Percentiles rank a stretch among this genome's conserved stretches.
Conservation (phyloP, 2,888 invertebrate species). For the Drosophila birchii region DNA sequence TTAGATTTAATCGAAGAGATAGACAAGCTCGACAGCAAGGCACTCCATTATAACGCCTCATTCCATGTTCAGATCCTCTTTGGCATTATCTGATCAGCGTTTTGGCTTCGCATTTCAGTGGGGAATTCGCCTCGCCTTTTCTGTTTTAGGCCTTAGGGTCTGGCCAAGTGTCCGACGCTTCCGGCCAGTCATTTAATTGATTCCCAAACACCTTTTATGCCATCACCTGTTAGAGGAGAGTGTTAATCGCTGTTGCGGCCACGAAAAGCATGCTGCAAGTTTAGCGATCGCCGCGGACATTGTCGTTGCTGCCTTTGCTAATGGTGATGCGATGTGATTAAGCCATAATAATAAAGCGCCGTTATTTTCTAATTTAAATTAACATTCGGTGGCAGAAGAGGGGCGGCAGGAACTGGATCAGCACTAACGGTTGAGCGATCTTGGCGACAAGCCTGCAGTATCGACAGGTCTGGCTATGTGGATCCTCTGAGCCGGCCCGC, state of each 20-base stretch:
- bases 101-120: slow-evolving; percentile 63
- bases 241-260: slow-evolving; percentile 62
- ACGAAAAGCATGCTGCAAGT: slow-evolving; percentile 53
- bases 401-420: slow-evolving; percentile 27
- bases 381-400: slow-evolving; percentile 55
- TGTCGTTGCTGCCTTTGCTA: slow-evolving; percentile 49
- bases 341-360: slow-evolving; percentile 80
- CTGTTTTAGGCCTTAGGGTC: slow-evolving; percentile 6
- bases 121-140: slow-evolving; percentile 49
- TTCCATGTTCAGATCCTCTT: slow-evolving; percentile 55
- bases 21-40: neutral
- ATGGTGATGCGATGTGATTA: slow-evolving; percentile 73
- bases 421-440: slow-evolving; percentile 62
- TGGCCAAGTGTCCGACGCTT: slow-evolving; percentile 6
- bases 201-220: slow-evolving; percentile 65
- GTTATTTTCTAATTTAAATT: slow-evolving; percentile 77
- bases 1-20: slow-evolving; percentile 1
- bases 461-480: slow-evolving; percentile 37
- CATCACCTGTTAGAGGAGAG: slow-evolving; percentile 70
- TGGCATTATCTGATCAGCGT: slow-evolving; percentile 61
- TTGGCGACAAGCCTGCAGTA: slow-evolving; percentile 62
- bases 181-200: slow-evolving; percentile 66
- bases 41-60: neutral
- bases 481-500: slow-evolving; percentile 56
- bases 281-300: slow-evolving; percentile 28